Conservation (phyloP, 1,140 invertebrate genomes). For the Psilanteris sp. region DNA sequence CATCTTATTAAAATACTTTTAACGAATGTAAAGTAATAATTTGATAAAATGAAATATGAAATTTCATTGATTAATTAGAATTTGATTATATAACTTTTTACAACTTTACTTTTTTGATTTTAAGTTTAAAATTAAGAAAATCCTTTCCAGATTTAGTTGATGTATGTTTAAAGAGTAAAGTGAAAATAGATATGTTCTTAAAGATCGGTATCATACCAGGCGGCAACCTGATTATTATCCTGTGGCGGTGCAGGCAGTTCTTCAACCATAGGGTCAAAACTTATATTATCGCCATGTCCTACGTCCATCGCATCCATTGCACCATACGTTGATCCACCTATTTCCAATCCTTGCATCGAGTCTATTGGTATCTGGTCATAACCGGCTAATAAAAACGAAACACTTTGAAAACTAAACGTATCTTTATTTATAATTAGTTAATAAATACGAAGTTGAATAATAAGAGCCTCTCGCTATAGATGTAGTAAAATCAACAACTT, state of each 20-base stretch:
- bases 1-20: constrained; percentile 42
- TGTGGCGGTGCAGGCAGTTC: constrained; percentile 91
- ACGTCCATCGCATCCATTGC: constrained; percentile 93
- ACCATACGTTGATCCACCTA: constrained; percentile 87
- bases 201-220: constrained; percentile 98
- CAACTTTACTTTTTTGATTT: too few relatives aligned
- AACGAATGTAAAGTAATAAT: constrained; percentile 26
- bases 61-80: too few relatives aligned
- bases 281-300: constrained; percentile 86
- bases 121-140: too few relatives aligned
- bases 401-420: too few relatives aligned
- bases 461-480: too few relatives aligned
- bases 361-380: constrained; percentile 98
- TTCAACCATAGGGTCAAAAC: constrained; percentile 88
- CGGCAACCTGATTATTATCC: constrained; percentile 93
- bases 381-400: constrained; percentile 82
- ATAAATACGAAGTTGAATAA: too few relatives aligned
- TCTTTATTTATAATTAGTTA: too few relatives aligned
- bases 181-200: constrained; percentile 81
- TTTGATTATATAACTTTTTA: too few relatives aligned
- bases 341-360: constrained; percentile 96
- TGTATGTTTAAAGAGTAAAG: too few relatives aligned
- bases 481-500: too few relatives aligned
- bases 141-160: too few relatives aligned
- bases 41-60: too few relatives aligned